Percentiles rank a stretch among this genome's conserved stretches.
Conservation (phyloP, 2,113 vertebrate genomes). For the Esox niger region DNA sequence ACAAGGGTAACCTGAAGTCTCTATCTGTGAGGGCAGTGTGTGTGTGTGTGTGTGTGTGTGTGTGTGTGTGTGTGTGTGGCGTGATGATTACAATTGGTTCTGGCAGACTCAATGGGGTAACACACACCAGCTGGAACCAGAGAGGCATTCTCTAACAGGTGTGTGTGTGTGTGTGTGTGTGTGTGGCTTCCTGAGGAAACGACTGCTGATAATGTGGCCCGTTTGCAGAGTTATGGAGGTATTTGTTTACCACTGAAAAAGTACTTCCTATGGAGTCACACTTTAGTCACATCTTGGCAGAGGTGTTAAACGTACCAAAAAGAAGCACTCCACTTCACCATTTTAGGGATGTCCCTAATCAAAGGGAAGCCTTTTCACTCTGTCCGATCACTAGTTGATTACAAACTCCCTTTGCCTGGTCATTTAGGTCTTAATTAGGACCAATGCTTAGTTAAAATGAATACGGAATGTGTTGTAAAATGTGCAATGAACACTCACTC, state of each 20-base stretch:
- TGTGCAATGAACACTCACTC: slow-evolving; percentile 25
- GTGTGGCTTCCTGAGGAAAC: neutral
- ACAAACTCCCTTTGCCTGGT: too few relatives aligned
- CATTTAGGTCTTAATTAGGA: too few relatives aligned
- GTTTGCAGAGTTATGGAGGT: too few relatives aligned
- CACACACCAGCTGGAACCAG: neutral
- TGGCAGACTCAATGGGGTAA: neutral
- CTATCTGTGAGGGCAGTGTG: neutral
- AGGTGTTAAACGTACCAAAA: too few relatives aligned
- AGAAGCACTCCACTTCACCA: too few relatives aligned
- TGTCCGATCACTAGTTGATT: too few relatives aligned
- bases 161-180: slow-evolving; percentile 11
- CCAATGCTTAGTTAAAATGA: too few relatives aligned
- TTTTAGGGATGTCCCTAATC: too few relatives aligned
- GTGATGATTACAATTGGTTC: neutral
- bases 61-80: neutral
- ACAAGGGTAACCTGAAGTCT: neutral
- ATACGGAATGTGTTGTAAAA: neutral
- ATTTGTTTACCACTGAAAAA: too few relatives aligned
- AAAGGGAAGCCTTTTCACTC: too few relatives aligned
- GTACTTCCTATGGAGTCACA: too few relatives aligned
- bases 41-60: neutral
- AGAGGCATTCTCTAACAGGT: neutral
- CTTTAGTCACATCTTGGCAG: too few relatives aligned
- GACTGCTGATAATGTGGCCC: neutral